These are phyloP conservation scores for Chloropsis hardwickii DNA, from an alignment of 2,113 vertebrate genomes.

Conservation along the genomic window DNA sequence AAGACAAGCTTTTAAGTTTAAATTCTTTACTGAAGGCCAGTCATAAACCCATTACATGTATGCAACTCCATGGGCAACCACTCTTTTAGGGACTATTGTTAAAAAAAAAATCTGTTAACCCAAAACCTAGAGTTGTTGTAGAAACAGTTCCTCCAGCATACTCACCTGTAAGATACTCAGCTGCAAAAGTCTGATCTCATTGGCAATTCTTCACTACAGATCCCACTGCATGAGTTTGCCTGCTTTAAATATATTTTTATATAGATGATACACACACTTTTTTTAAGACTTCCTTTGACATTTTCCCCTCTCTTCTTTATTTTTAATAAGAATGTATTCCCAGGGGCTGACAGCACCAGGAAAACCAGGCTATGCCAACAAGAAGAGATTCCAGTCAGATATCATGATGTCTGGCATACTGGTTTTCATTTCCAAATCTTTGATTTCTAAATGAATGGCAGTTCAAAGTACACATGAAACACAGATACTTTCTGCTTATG, in stretches of 20 bases:
- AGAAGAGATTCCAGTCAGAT: constrained; percentile 27
- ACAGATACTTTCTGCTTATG: constrained; percentile 29
- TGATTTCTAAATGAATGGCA: constrained; percentile 49
- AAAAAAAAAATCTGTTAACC: not conserved
- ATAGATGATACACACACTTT: not conserved
- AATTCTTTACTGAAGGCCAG: not conserved
- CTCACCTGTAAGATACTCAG: not conserved
- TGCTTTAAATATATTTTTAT: not conserved
- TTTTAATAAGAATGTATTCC: not conserved
- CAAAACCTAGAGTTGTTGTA: not conserved
- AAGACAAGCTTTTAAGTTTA: not conserved
- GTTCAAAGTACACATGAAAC: constrained; percentile 57
- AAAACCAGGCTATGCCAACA: not conserved
- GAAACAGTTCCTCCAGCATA: not conserved
- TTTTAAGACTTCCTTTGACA: not conserved
- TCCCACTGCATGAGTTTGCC: not conserved
- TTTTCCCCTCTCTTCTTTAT: not conserved
- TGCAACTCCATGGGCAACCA: not conserved
- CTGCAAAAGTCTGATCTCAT: not conserved
- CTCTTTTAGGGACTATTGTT: not conserved
- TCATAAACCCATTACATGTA: not conserved
- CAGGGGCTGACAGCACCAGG: not conserved
- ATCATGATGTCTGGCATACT: not conserved
- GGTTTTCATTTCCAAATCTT: constrained; percentile 53
- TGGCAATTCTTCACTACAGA: not conserved